These are phyloP conservation scores for Chiloscyllium punctatum DNA, from an alignment of 2,797 vertebrate species.

Conservation along the genomic window DNA sequence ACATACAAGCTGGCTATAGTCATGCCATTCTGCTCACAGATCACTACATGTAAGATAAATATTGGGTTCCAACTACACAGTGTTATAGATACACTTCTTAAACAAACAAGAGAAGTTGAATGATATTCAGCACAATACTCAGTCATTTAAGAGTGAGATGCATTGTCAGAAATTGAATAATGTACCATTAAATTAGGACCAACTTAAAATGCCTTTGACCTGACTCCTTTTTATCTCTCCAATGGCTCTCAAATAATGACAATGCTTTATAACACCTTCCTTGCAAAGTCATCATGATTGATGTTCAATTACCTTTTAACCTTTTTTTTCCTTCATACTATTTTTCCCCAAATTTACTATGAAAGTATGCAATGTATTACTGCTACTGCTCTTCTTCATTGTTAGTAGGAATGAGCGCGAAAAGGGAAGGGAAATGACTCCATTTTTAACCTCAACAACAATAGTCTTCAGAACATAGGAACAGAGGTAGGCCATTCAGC, in stretches of 20 bases:
- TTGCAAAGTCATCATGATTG: neutral
- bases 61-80: neutral
- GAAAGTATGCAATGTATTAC: neutral
- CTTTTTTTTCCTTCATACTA: neutral
- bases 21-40: neutral
- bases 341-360: neutral
- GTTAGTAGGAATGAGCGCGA: neutral
- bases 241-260: neutral
- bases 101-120: neutral
- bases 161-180: neutral
- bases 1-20: neutral
- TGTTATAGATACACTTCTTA: neutral
- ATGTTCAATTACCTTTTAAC: neutral
- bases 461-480: too few relatives aligned
- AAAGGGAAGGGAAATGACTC: neutral
- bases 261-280: neutral
- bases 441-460: neutral
- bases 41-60: neutral
- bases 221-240: neutral
- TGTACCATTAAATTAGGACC: neutral
- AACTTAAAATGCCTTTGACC: neutral
- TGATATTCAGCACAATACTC: neutral
- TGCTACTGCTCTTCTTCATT: neutral
- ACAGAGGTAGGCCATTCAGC: too few relatives aligned
- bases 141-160: neutral